Conservation (phyloP, 2,888 invertebrate species). For the Oscheius sp. region DNA sequence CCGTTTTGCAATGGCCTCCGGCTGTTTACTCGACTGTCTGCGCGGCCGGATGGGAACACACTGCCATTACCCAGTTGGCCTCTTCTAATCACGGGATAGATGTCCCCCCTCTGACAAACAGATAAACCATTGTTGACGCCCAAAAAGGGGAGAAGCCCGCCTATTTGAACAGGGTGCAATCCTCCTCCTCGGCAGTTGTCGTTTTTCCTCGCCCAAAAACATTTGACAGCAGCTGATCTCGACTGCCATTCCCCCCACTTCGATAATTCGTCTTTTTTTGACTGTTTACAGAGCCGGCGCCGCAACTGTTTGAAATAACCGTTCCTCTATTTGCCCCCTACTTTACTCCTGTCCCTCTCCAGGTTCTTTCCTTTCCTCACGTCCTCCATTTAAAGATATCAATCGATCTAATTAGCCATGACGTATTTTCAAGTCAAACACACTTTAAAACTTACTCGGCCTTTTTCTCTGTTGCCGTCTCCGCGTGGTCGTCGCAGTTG, state of each 20-base stretch:
- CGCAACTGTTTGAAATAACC: constrained; percentile 20
- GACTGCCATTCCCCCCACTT: neutral
- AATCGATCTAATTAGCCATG: neutral
- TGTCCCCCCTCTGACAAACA: neutral
- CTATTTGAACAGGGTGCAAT: constrained; percentile 29
- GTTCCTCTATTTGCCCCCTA: constrained; percentile 8
- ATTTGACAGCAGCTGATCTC: neutral
- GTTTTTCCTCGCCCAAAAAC: too few species aligned
- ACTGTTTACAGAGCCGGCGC: constrained; percentile 27
- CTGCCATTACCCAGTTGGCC: too few species aligned
- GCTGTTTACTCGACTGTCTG: constrained; percentile 29
- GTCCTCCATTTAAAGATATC: neutral
- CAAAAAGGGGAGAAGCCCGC: too few species aligned
- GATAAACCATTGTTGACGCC: too few species aligned
- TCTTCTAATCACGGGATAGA: too few species aligned
- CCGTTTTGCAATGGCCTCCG: constrained; percentile 33
- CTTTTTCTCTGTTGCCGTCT: neutral
- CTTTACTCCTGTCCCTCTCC: neutral
- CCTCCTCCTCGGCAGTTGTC: too few species aligned
- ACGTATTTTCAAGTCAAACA: neutral
- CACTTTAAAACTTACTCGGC: too few species aligned
- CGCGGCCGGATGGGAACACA: neutral
- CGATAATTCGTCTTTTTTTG: too few species aligned
- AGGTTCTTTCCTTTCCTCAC: neutral
- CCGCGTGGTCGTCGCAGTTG: neutral